Evolutionary conservation across 2,888 invertebrate genomes (phyloP), one percentile per base, ranked within the genome.

Genomic region (Sphaeridia pumilis): DNA sequence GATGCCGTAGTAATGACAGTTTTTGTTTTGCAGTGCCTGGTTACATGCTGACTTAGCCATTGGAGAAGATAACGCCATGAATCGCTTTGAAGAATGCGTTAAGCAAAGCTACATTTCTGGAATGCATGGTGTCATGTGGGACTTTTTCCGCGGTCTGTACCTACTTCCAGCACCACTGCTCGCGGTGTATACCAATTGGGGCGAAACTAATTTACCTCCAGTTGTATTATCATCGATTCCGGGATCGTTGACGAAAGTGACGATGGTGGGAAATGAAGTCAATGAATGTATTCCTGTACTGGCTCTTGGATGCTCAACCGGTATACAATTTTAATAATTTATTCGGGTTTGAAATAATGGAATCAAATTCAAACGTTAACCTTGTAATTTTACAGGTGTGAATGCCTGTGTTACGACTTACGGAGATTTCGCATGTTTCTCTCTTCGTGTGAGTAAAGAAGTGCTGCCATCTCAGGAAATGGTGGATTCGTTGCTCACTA

Each of bases 91-190:
- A 51, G 44, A 49, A n/a, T 59, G 58, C 52, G 57, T 64, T n/a
- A 57, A 55, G 31, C 31, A 56, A 34, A 61, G 60, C 34, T 64
- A 62, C 46, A 57, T 50, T 14, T 58, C 57, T 34, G 64, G 64
- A 26, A 49, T 64, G 43, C 64, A 64, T 53, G 64, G 60, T 36
- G 58, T 64, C n/a, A 58, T 64, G 60, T 64, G 64, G 64, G 56
- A 61, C 54, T 46, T 62, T 38, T 64, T 64, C 45, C 57, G 60
- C 47, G 59, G 56, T 26, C 46, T 62, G 20, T 64, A 64, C 52
- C 47, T 64, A 7, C 46, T 62, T 14, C 64, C 64, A 22, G 56
- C 52, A 12, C 61, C 61, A 10, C 54, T 58, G 41, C 55, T 64
- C 5, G 55, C 58, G 3, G 58, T 56, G 5, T 64, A 64, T 36